Percentiles rank a stretch among this genome's conserved stretches.
These are phyloP conservation scores for Saccopteryx leptura DNA, from an alignment of 2,113 vertebrate genomes.

Conservation along the genomic window DNA sequence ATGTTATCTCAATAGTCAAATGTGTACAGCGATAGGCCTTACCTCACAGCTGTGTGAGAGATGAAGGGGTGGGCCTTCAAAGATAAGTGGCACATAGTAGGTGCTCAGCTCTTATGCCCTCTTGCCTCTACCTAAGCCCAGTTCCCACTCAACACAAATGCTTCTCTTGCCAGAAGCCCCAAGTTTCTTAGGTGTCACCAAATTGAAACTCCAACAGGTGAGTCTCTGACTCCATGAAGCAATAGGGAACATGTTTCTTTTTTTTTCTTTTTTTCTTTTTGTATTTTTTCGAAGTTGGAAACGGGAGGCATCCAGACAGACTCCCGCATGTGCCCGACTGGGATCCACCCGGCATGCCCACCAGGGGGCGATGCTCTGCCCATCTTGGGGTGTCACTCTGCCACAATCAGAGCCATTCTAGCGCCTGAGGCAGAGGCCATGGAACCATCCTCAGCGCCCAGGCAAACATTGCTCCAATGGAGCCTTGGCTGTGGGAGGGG, in stretches of 20 bases:
- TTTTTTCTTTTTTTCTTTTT: too few species aligned
- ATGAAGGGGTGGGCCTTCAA: background rate
- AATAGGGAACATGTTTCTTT: background rate
- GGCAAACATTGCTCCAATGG: too few species aligned
- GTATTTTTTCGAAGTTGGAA: too few species aligned
- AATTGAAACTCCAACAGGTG: background rate
- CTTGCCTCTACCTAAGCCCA: background rate
- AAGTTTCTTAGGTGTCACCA: background rate
- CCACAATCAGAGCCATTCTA: too few species aligned
- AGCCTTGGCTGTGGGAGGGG: too few species aligned
- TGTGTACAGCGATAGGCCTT: background rate
- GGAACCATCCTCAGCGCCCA: too few species aligned
- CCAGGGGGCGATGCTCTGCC: too few species aligned
- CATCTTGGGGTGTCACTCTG: too few species aligned
- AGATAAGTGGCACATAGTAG: background rate
- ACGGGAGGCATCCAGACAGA: too few species aligned
- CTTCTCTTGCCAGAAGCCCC: background rate
- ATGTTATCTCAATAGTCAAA: background rate
- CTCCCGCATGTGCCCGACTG: too few species aligned
- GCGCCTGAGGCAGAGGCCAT: too few species aligned
- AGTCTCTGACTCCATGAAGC: background rate
- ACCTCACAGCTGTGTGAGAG: background rate
- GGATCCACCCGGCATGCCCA: too few species aligned
- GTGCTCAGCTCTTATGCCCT: background rate
- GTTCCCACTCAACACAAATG: background rate